Evolutionary conservation across 1,140 invertebrate genomes (phyloP), one percentile per base, ranked within the genome.

Genomic region (Drosophila trapezifrons): DNA sequence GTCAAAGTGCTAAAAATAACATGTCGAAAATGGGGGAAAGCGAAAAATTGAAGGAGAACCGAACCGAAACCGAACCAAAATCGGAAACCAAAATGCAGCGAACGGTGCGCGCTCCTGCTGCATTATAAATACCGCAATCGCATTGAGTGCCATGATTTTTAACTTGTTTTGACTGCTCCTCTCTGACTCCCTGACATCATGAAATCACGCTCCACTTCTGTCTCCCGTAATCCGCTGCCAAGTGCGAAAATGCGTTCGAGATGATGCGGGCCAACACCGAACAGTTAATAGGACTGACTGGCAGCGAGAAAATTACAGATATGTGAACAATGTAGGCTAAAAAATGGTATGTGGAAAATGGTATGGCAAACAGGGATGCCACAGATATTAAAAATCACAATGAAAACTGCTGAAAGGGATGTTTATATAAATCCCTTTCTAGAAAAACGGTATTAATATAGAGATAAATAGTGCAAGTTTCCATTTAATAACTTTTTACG

Each of bases 41-140:
- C 46, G 49, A 22, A 73, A 55, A 70, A 76, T 52, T 54, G 58
- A 63, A 60, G 51, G 42, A 45, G 60, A 62, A 62, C 71, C 29
- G 76, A 59, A 47, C 35, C 51, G n/a, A n/a, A n/a, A n/a, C 38
- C 32, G 35, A 22, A 27, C 17, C 20, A 4, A 54, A 58, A 67
- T 29, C 38, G 38, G 27, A 78, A 54, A 47, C 46, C 71, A 32
- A 62, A 74, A 51, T 70, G 52, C 57, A 70, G 27, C 37, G 78
- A 73, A 55, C 76, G 47, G 13, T 54, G 51, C 51, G 83, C 83
- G 79, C 20, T 70, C 57, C 66, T 78, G 67, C 46, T 89, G 83
- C 83, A 87, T 87, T 87, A 87, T 87, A 83, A 89, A 87, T 89
- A 69, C 49, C 55, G 83, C 82, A 86, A 86, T 86, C 86, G 75